Evolutionary conservation across 2,888 invertebrate genomes (phyloP).

Genomic region (Chymomyza fuscimana): DNA sequence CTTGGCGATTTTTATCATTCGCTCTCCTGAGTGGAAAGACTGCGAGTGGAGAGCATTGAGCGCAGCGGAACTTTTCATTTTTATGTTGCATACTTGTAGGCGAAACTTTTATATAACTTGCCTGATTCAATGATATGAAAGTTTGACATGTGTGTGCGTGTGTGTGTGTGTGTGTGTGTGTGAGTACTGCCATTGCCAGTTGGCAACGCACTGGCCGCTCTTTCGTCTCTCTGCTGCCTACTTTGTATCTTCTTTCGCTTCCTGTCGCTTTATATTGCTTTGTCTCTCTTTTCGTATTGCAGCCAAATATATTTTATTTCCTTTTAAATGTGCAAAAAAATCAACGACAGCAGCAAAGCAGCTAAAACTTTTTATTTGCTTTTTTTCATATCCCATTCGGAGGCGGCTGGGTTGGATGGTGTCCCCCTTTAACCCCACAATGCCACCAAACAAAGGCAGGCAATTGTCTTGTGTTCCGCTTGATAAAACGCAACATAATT

Average conservation of each 20-base stretch:
- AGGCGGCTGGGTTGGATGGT: not conserved
- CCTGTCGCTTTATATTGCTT: not conserved
- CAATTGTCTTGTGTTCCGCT: slow-evolving; percentile 56
- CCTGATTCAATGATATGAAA: slow-evolving; percentile 44
- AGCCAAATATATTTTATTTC: slow-evolving; percentile 11
- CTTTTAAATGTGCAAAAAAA: not conserved
- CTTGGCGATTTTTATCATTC: slow-evolving; percentile 3
- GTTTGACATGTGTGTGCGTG: slow-evolving; percentile 41
- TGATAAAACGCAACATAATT: slow-evolving; percentile 55
- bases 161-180: not conserved
- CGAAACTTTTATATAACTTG: slow-evolving; percentile 10
- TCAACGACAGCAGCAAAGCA: not conserved
- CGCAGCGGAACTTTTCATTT: not conserved
- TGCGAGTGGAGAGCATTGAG: not conserved
- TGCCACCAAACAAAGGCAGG: slow-evolving; percentile 11
- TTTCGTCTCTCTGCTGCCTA: not conserved
- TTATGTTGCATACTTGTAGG: slow-evolving; percentile 3
- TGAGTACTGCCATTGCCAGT: not conserved
- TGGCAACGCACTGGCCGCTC: not conserved
- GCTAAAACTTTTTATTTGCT: slow-evolving; percentile 2
- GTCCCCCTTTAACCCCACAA: not conserved
- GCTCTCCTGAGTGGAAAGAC: not conserved
- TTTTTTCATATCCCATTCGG: slow-evolving; percentile 2
- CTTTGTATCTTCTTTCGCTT: not conserved
- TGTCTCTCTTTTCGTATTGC: not conserved